Percentiles rank a stretch among this genome's conserved stretches.
These are phyloP conservation scores for Helicorthomorpha holstii DNA, from an alignment of 1,140 invertebrate genomes.

Conservation along the genomic window DNA sequence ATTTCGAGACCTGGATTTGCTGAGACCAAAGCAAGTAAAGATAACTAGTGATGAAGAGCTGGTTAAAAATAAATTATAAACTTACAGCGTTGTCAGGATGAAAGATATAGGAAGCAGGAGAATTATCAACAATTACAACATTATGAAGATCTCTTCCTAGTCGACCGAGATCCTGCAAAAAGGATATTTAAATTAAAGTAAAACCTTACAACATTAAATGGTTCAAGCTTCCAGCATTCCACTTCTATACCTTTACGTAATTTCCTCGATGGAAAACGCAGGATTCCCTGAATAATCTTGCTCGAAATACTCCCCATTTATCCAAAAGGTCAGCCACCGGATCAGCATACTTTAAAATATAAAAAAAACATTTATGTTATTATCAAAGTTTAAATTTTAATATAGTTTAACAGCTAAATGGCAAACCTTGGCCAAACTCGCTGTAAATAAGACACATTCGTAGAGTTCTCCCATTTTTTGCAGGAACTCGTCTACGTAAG, in stretches of 20 bases:
- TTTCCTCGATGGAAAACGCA: constrained; percentile 99
- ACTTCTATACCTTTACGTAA: constrained; percentile 80
- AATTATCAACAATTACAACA: constrained; percentile 98
- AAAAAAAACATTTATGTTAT: not conserved
- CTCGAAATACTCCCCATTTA: constrained; percentile 91
- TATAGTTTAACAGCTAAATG: no score
- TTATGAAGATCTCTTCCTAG: constrained; percentile 88
- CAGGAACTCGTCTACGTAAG: constrained; percentile 97
- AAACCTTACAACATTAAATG: no score
- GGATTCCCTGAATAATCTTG: constrained; percentile 94
- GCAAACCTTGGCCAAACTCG: constrained; percentile 82
- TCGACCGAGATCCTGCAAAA: constrained; percentile 70
- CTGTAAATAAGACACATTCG: constrained; percentile 98
- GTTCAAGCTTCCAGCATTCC: no score
- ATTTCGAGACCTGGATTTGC: no score
- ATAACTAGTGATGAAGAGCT: no score
- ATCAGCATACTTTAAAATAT: constrained; percentile 73
- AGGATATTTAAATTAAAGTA: not conserved
- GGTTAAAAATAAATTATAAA: no score
- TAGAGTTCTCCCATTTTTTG: constrained; percentile 95
- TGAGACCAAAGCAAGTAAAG: no score
- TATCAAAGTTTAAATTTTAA: no score
- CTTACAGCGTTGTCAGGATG: constrained; percentile 99
- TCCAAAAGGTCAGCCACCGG: constrained; percentile 96
- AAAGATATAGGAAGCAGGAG: constrained; percentile 98